Evolutionary conservation across 37 sponge, comb jelly and placozoan species (phyloP).

Genomic region (Aphrocallistes beatrix): DNA sequence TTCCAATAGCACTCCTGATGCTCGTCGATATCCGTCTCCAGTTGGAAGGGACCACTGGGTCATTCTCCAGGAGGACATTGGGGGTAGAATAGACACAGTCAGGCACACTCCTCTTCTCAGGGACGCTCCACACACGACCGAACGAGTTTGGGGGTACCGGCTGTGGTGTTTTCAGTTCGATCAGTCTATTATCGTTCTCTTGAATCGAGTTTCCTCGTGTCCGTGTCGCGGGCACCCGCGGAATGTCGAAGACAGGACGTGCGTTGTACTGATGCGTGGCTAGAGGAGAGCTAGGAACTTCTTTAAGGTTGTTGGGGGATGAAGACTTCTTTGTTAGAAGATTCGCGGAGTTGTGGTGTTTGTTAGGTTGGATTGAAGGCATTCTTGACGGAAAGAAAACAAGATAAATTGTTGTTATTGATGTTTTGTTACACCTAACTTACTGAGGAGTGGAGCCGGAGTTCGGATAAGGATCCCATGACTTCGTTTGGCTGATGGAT

Average conservation of each 20-base stretch:
- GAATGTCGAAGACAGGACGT: slow-evolving; percentile 13
- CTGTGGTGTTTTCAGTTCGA: neutral
- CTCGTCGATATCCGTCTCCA: neutral
- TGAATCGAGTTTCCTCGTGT: neutral
- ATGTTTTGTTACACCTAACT: neutral
- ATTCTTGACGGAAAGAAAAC: neutral
- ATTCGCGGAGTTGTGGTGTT: neutral
- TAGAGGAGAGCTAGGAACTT: neutral
- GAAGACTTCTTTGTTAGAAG: neutral
- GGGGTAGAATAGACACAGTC: neutral
- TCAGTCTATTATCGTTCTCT: neutral
- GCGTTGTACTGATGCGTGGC: neutral
- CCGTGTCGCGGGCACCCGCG: neutral
- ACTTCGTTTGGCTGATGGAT: neutral
- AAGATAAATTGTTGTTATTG: neutral
- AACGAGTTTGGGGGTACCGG: neutral
- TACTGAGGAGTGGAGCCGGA: neutral
- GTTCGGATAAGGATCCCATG: neutral
- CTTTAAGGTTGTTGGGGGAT: neutral
- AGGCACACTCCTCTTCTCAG: slow-evolving; percentile 12
- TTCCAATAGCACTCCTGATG: neutral
- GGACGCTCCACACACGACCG: slow-evolving; percentile 3
- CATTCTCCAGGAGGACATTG: neutral
- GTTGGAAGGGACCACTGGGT: neutral
- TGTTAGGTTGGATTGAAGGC: neutral